Conservation (phyloP, 2,888 invertebrate species). For the Leucophora obtusa region DNA sequence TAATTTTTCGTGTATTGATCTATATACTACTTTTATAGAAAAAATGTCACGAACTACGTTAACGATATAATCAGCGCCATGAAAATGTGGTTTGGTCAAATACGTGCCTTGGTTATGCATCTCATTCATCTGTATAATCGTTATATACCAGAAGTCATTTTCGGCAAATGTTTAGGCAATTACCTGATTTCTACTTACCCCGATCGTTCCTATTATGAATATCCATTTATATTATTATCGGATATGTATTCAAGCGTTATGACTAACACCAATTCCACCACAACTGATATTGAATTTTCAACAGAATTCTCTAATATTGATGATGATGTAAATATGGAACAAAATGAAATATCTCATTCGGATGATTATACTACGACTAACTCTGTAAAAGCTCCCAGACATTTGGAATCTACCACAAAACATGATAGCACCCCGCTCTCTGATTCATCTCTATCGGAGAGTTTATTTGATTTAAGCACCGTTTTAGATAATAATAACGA, state of each 20-base stretch:
- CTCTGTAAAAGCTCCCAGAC: slow-evolving; percentile 39
- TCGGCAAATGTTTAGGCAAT: slow-evolving; percentile 66
- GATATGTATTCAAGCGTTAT: slow-evolving; percentile 64
- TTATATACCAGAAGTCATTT: slow-evolving; percentile 67
- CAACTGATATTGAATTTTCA: slow-evolving; percentile 17
- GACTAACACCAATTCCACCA: not conserved
- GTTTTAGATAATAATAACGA: slow-evolving; percentile 24
- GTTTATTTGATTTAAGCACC: slow-evolving; percentile 28
- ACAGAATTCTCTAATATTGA: slow-evolving; percentile 17
- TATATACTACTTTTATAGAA: slow-evolving; percentile 50
- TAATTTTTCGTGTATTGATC: too few relatives aligned
- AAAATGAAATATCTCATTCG: slow-evolving; percentile 68
- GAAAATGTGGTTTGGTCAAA: slow-evolving; percentile 65
- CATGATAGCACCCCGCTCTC: not conserved
- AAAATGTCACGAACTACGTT: slow-evolving; percentile 63
- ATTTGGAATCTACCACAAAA: not conserved
- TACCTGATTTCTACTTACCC: slow-evolving; percentile 65
- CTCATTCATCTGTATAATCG: slow-evolving; percentile 66
- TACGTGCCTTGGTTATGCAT: slow-evolving; percentile 60
- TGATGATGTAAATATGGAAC: slow-evolving; percentile 64
- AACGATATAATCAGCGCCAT: slow-evolving; percentile 63
- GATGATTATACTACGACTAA: slow-evolving; percentile 58
- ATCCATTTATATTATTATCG: slow-evolving; percentile 65
- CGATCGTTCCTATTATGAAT: slow-evolving; percentile 65
- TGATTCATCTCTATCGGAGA: slow-evolving; percentile 1